Evolutionary conservation across 2,888 invertebrate genomes (phyloP).

Genomic region (Eristalis intricaria): DNA sequence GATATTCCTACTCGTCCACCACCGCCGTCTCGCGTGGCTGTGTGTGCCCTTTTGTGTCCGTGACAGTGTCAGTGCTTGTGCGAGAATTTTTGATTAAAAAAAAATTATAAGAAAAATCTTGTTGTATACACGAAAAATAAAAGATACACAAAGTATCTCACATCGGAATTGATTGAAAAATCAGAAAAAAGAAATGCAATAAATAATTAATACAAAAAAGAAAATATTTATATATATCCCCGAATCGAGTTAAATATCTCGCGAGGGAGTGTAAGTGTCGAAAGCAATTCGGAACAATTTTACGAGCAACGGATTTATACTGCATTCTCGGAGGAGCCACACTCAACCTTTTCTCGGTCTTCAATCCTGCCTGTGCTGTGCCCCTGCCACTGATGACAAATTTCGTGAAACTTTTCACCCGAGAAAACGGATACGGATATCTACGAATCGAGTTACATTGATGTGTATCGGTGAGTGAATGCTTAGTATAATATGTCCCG

Average conservation of each 20-base stretch:
- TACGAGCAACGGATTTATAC: constrained; percentile 5
- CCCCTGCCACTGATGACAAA: constrained; percentile 14
- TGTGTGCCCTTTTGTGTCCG: constrained; percentile 5
- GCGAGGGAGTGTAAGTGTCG: not conserved
- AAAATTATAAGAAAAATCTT: constrained; percentile 6
- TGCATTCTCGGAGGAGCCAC: constrained; percentile 1
- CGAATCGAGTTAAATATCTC: not conserved
- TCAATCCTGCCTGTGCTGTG: not conserved
- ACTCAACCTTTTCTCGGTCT: not conserved
- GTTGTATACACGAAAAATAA: not conserved
- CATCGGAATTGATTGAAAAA: not conserved
- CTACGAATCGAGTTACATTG: constrained; percentile 35
- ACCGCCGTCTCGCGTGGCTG: not conserved
- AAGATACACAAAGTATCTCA: not conserved
- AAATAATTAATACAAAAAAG: not conserved
- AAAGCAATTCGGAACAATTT: constrained; percentile 5
- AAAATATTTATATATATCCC: not conserved
- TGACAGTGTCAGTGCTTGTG: constrained; percentile 12
- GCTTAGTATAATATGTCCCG: constrained; percentile 14
- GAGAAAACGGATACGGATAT: constrained; percentile 48
- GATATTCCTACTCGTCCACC: constrained; percentile 23
- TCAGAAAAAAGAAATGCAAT: not conserved
- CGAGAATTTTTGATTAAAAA: constrained; percentile 20
- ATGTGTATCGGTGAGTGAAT: constrained; percentile 23
- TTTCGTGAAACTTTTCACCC: constrained; percentile 36